Evolutionary conservation across 2,888 invertebrate species (phyloP).

Genomic region (Lasioglossum pauxillum): DNA sequence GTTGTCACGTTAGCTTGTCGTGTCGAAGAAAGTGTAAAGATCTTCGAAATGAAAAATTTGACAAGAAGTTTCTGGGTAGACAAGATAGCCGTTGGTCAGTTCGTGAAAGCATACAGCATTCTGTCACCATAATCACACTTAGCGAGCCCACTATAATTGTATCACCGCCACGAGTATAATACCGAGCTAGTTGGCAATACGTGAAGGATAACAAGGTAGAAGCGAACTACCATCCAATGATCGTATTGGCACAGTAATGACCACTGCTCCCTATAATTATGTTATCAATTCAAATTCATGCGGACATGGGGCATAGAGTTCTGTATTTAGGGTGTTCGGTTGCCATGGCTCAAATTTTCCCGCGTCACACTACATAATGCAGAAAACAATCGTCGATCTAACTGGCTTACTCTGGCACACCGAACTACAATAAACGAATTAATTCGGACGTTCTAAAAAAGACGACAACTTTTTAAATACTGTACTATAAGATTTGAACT

Average conservation of each 20-base stretch:
- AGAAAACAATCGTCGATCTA: not conserved
- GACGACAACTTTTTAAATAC: too few relatives aligned
- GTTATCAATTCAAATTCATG: conserved; percentile 6
- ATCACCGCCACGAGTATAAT: not conserved
- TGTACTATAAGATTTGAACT: too few relatives aligned
- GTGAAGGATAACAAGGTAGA: conserved; percentile 8
- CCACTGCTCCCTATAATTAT: not conserved
- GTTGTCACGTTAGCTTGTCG: not conserved
- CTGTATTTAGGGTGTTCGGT: not conserved
- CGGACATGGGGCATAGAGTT: not conserved
- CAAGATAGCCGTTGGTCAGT: not conserved
- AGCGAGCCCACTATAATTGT: not conserved
- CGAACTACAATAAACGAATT: too few relatives aligned
- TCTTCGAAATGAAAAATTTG: not conserved
- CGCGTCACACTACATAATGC: not conserved
- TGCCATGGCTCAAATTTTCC: not conserved
- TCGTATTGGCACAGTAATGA: conserved; percentile 2
- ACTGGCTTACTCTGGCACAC: too few relatives aligned
- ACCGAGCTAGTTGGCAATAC: not conserved
- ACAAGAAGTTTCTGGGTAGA: not conserved
- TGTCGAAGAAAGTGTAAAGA: not conserved
- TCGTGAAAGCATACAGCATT: not conserved
- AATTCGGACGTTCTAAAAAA: too few relatives aligned
- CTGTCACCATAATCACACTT: not conserved
- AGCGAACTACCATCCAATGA: not conserved